Evolutionary conservation across 2,888 invertebrate genomes (phyloP).

Genomic region (Troilus luridus): DNA sequence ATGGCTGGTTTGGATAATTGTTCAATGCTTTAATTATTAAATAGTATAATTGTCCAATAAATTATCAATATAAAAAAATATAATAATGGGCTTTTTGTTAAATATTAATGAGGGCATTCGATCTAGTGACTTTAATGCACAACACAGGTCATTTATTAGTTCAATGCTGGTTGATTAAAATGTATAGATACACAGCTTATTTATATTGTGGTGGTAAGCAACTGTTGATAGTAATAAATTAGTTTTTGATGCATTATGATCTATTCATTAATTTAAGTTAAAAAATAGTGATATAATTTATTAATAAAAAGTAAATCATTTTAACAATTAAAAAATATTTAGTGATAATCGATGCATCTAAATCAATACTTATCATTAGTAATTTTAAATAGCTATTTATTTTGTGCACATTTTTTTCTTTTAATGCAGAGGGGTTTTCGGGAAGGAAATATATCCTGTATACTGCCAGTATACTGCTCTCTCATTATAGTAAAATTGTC

Average conservation of each 20-base stretch:
- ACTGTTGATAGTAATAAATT: background rate
- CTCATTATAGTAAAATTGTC: background rate
- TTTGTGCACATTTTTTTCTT: background rate
- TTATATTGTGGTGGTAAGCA: background rate
- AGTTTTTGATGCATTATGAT: background rate
- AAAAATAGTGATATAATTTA: background rate
- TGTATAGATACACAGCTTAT: background rate
- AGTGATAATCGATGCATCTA: background rate
- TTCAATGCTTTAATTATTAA: too few relatives aligned
- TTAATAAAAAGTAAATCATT: background rate
- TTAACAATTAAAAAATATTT: background rate
- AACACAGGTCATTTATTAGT: background rate
- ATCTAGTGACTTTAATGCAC: background rate
- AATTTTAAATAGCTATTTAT: background rate
- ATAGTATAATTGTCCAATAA: too few relatives aligned
- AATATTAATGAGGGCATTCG: background rate
- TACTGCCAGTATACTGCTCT: background rate
- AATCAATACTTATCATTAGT: background rate
- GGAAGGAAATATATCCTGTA: background rate
- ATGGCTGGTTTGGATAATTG: too few relatives aligned
- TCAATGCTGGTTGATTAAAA: background rate
- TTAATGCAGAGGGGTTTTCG: background rate
- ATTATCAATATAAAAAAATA: too few relatives aligned
- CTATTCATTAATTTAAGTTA: background rate
- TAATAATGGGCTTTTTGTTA: background rate